A percentile compares a stretch with the other conserved stretches of the same genome.
Evolutionary conservation across 2,888 invertebrate genomes (phyloP).

Genomic region (Meteorus cinctellus): DNA sequence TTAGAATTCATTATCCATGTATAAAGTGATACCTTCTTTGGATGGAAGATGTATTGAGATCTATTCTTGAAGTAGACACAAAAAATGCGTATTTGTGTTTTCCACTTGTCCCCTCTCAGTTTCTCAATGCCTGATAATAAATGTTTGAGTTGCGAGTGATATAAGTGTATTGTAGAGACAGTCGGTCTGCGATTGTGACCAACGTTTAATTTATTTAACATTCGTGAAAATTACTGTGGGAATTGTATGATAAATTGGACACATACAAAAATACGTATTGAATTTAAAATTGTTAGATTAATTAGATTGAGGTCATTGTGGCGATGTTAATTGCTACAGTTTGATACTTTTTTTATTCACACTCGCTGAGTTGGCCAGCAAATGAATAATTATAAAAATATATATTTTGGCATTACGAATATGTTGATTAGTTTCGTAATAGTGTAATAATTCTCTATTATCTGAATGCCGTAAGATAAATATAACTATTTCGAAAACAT

Average conservation of each 20-base stretch:
- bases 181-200: conserved; percentile 25
- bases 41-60: neutral
- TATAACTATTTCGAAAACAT: neutral
- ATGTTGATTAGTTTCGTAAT: too few relatives aligned
- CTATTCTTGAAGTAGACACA: neutral
- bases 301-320: conserved; percentile 50
- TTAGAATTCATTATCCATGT: neutral
- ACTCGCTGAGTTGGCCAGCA: too few relatives aligned
- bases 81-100: neutral
- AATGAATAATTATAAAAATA: too few relatives aligned
- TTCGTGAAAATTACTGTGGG: conserved; percentile 62
- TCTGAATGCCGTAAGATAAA: neutral
- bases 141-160: neutral
- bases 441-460: too few relatives aligned
- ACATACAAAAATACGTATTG: conserved; percentile 22
- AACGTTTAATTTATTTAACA: conserved; percentile 60
- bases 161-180: neutral
- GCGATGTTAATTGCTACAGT: conserved; percentile 34
- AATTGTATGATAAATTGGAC: conserved; percentile 45
- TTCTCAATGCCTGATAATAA: neutral
- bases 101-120: too few relatives aligned
- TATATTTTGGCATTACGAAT: too few relatives aligned
- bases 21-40: neutral
- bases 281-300: conserved; percentile 40
- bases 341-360: conserved; percentile 16